phyloP scores from a whole-genome alignment of 2,888 invertebrate genomes.

The Dryocosmus kuriphilus region DNA sequence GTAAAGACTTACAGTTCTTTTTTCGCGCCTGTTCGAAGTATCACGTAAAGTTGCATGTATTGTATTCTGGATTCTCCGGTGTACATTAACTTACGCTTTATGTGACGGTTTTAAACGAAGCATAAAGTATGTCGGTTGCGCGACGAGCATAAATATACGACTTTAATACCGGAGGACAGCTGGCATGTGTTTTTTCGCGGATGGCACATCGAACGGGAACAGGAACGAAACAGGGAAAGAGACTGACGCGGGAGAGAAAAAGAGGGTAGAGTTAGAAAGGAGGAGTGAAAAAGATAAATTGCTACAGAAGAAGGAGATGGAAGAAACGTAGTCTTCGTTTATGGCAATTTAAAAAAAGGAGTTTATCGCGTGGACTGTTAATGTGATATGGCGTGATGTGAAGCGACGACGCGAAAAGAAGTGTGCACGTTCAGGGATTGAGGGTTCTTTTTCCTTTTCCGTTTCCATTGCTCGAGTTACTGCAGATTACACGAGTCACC shows the following conservation, averaged over 20 bases:
- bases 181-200: constrained; percentile 42
- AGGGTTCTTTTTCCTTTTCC: constrained; percentile 51
- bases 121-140: constrained; percentile 42
- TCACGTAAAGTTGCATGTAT: constrained; percentile 2
- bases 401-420: constrained; percentile 41
- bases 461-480: constrained; percentile 56
- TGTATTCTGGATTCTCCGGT: not conserved
- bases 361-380: constrained; percentile 39
- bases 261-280: constrained; percentile 15
- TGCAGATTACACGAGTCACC: constrained; percentile 57
- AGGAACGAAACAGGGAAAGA: not conserved
- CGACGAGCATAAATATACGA: constrained; percentile 50
- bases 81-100: constrained; percentile 49
- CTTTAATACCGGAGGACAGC: constrained; percentile 54
- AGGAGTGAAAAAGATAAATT: not conserved
- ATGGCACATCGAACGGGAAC: constrained; percentile 24
- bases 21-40: not conserved
- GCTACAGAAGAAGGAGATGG: not conserved
- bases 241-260: not conserved
- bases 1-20: not conserved
- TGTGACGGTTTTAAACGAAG: constrained; percentile 48
- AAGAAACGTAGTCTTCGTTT: constrained; percentile 31
- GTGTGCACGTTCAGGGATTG: constrained; percentile 46
- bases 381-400: constrained; percentile 42
- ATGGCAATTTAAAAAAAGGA: constrained; percentile 51